Base-by-base conservation (phyloP, 2,113 vertebrate species). In the Gasterosteus aculeatus region DNA sequence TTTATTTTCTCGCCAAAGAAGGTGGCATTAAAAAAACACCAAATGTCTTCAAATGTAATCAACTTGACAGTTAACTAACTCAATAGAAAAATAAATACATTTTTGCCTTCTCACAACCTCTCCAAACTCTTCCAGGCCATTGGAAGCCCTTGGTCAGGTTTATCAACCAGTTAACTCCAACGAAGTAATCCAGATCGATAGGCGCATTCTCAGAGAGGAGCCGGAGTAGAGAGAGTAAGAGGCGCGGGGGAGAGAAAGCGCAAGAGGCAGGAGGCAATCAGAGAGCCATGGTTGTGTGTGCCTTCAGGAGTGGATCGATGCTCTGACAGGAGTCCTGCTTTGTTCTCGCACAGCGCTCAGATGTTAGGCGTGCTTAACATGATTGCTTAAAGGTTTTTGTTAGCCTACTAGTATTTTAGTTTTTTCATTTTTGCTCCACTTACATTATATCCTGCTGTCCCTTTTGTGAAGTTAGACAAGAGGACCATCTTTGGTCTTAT, bases 351-450 rank as follows among this genome's bases (percentile, higher is more conserved):
- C 94, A 90, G 94, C 90, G 94, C 95, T 95, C 94, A 96, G 96
- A 97, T 96, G 96, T 97, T 96, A 92, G 91, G 93, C 92, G 92
- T 94, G 96, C 95, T 95, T 95, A 98, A 97, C 97, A 98, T 95
- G 96, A 97, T 96, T 96, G 96, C 96, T 98, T 97, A 96, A 96
- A 96, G 96, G 95, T 95, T 94, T 95, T 95, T 95, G 95, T 95
- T 95, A 94, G 93, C 91, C 89, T 78, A 87, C 85, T 93, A 91
- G 88, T 88, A 91, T 90, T 91, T 90, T 90, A 89, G 85, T 91
- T 92, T 92, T 86, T 90, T 88, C 88, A 26, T 26, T 91, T 87
- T 89, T 91, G 35, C 63, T 87, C 70, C 44, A 85, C 79, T 90
- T 90, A 80, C 64, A 69, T 46, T 83, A 85, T 65, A 84, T 85